phyloP scores from a whole-genome alignment of 2,797 vertebrate genomes.

The Denticeps clupeoides region DNA sequence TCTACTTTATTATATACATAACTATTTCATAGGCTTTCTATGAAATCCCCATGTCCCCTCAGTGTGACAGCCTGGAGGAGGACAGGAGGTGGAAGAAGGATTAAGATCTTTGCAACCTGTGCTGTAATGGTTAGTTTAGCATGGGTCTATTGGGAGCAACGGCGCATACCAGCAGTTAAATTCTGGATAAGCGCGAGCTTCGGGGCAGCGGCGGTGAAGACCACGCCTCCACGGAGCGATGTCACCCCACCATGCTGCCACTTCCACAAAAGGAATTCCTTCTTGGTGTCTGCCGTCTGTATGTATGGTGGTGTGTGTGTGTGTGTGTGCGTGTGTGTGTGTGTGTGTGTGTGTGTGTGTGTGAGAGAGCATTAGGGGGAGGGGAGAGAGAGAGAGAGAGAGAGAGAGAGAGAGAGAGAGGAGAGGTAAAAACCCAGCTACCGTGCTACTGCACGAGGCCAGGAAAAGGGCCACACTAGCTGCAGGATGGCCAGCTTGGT shows the following conservation, averaged over 20 bases:
- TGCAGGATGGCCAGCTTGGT: slow-evolving; percentile 62
- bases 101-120: too few relatives aligned
- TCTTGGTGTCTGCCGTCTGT: slow-evolving; percentile 48
- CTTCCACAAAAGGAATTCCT: slow-evolving; percentile 78
- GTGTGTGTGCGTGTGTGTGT: slow-evolving; percentile 12
- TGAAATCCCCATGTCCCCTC: too few relatives aligned
- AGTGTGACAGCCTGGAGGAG: too few relatives aligned
- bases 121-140: too few relatives aligned
- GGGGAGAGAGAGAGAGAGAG: slow-evolving; percentile 12
- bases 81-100: too few relatives aligned
- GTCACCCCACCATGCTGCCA: slow-evolving; percentile 48
- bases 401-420: background rate
- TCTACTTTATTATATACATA: too few relatives aligned
- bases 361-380: slow-evolving; percentile 25
- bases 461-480: slow-evolving; percentile 50
- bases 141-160: too few relatives aligned
- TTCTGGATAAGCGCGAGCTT: slow-evolving; percentile 74
- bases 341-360: background rate
- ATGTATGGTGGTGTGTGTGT: slow-evolving; percentile 31
- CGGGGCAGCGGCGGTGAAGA: too few relatives aligned
- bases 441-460: slow-evolving; percentile 62
- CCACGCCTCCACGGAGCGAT: slow-evolving; percentile 47
- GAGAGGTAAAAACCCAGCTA: background rate
- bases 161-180: slow-evolving; percentile 61
- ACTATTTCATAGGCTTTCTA: too few relatives aligned